Base-by-base conservation (phyloP, 2,888 invertebrate species). In the Xanthia togata region DNA sequence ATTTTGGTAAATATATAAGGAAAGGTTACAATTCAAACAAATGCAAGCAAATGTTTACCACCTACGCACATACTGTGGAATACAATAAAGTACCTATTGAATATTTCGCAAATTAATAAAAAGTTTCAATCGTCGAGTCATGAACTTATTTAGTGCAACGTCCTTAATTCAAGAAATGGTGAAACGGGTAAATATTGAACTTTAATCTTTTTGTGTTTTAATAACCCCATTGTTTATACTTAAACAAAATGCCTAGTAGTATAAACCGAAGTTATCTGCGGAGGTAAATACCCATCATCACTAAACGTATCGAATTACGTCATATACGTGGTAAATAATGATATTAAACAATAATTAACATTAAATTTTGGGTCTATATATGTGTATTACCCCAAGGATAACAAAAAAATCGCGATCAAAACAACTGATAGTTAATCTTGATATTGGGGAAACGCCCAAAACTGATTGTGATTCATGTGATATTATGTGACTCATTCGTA, bases 381-480 rank as follows among this genome's bases (percentile, higher is more conserved):
- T 68, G n/a, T 31, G 2, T 31, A 78, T 69, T 23, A 50, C 26
- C 53, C 71, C 44, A 72, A 81, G 78, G 78, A 26, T 64, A n/a
- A 55, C 14, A 64, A 71, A 59, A 68, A 64, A 68, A 60, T n/a
- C 14, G 50, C 60, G 26, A 79, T 35, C 78, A 60, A 64, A 83
- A 79, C 38, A 83, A 78, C 50, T 31, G 38, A 57, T 31, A n/a
- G 14, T 20, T 62, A 41, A 47, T 47, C 57, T 57, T 44, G 50
- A 31, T 63, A 57, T 4, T 5, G 11, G 23, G 17, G 47, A 69
- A 60, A 69, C 55, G 26, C 31, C 69, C 17, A 72, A 80, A 63
- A 70, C 44, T 47, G 23, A 71, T 35, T 38, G 23, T 75, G 81
- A 75, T 47, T 79, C 73, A 77, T 76, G 23, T 59, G 17, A 70